Base-by-base conservation (phyloP, 2,888 invertebrate species). In the Agonopterix arenella region DNA sequence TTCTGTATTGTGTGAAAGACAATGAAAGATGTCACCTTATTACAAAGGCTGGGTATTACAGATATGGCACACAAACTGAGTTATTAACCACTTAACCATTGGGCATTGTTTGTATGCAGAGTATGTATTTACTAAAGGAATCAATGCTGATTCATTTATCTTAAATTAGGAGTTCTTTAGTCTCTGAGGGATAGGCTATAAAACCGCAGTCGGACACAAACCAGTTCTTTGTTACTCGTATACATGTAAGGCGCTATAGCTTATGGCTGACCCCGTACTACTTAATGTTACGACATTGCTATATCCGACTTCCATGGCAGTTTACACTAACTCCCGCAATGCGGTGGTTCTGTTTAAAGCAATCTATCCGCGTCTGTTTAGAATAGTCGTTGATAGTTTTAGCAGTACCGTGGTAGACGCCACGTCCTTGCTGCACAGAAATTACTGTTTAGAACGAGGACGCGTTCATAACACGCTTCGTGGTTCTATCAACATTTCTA, bases 201-300 rank as follows among this genome's bases (percentile, higher is more conserved):
- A 70, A 67, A 65, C 66, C 66, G 66, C 66, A 62, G 58, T 53
- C 50, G 49, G 47, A 54, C 66, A 66, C 62, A 76, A 73, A 79
- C 76, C 76, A 73, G 78, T 78, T 76, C 73, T 77, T 74, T 75
- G 76, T 75, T 73, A 38, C 18, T 54, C 51, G 54, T 51, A 50
- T 56, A 56, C 53, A 57, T 58, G 51, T 51, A 52, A 52, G 54
- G 51, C 55, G 51, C 49, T 64, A 62, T 28, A 28, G 28, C 28
- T 28, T 28, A 28, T 28, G 28, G 60, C 60, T 64, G 62, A 59
- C 62, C 62, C 60, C 59, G 62, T 64, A 68, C 66, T 61, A 64
- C 49, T 60, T 62, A 56, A 18, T 58, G 55, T 57, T 51, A 28
- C 28, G 28, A 28, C 28, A 28, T 42, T 60, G 61, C 57, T 58